A percentile compares a stretch with the other conserved stretches of the same genome.
These are phyloP conservation scores for Lacanobia oleracea DNA, from an alignment of 2,888 invertebrate genomes.

Conservation along the genomic window DNA sequence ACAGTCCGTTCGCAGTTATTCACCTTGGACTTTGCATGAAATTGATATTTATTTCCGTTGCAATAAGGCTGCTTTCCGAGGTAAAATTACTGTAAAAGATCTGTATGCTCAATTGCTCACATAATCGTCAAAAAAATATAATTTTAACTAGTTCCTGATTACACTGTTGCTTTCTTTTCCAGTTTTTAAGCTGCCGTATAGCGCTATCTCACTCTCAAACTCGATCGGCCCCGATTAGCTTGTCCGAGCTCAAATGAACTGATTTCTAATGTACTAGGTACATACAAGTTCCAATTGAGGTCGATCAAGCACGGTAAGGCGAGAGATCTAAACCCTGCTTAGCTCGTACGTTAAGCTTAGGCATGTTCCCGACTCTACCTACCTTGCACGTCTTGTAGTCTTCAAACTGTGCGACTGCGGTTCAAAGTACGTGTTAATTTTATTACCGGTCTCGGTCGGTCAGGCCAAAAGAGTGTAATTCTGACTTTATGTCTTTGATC, in stretches of 20 bases:
- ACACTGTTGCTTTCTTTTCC: conserved; percentile 1
- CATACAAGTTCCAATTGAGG: background rate
- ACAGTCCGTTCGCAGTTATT: conserved; percentile 1
- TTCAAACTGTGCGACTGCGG: too few relatives aligned
- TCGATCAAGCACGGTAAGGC: background rate
- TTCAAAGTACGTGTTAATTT: too few relatives aligned
- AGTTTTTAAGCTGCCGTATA: background rate
- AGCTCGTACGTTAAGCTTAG: too few relatives aligned
- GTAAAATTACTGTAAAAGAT: background rate
- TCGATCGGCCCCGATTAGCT: background rate
- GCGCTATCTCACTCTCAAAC: background rate
- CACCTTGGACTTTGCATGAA: background rate
- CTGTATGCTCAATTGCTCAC: conserved; percentile 2
- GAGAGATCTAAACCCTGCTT: too few relatives aligned
- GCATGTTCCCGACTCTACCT: too few relatives aligned
- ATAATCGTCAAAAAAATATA: background rate
- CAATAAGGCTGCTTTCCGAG: background rate
- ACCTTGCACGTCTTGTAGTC: too few relatives aligned
- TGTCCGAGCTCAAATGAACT: background rate
- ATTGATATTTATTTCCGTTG: background rate
- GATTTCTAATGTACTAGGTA: background rate
- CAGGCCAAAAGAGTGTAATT: too few relatives aligned
- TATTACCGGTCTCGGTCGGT: too few relatives aligned
- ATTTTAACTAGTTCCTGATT: background rate
- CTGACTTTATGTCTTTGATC: too few relatives aligned